Conservation (phyloP, 2,797 vertebrate species). For the Pipistrellus nathusii region DNA sequence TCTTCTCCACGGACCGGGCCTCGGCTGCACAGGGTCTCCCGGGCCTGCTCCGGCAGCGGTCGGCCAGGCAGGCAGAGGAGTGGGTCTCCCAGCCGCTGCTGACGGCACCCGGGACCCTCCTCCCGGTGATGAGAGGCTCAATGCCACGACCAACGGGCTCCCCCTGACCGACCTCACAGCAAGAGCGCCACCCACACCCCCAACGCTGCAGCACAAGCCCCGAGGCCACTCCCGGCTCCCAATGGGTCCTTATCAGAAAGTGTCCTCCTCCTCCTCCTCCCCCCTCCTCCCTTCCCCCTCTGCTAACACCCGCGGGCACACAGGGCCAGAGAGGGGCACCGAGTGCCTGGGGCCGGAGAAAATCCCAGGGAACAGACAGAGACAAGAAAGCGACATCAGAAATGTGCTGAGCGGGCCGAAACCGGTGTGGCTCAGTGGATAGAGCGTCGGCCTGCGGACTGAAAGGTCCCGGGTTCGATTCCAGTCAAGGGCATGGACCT, state of each 20-base stretch:
- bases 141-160: not conserved
- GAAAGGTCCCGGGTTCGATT: too few species aligned
- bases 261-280: not conserved
- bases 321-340: not conserved
- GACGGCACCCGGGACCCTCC: not conserved
- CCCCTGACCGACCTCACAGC: not conserved
- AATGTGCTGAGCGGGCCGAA: too few species aligned
- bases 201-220: not conserved
- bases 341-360: not conserved
- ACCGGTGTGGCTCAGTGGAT: too few species aligned
- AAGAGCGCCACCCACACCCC: not conserved
- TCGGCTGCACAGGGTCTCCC: not conserved
- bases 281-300: too few species aligned
- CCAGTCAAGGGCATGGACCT: too few species aligned
- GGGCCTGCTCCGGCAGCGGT: not conserved
- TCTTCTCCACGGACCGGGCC: not conserved
- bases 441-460: too few species aligned
- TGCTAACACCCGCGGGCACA: not conserved
- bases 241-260: not conserved
- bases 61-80: not conserved
- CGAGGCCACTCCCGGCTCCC: slow-evolving; percentile 36
- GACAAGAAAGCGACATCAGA: not conserved
- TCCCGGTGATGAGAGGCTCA: not conserved
- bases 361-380: not conserved
- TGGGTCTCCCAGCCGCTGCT: not conserved